Conservation (phyloP, 2,797 vertebrate species). For the Onychomys arenicola region DNA sequence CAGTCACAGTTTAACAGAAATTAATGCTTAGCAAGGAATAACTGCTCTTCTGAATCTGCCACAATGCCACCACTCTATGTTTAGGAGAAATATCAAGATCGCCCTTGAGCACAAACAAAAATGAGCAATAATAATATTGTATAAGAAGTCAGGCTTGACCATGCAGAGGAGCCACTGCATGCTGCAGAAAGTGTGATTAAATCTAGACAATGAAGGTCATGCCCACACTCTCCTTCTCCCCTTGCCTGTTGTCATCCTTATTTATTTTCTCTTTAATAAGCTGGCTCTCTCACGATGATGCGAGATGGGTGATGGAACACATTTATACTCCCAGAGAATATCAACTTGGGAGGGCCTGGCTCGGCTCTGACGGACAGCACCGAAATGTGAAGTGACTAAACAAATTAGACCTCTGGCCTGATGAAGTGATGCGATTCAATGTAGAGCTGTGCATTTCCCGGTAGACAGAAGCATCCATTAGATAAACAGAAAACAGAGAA, state of each 20-base stretch:
- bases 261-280: constrained; percentile 8
- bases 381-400: constrained; percentile 17
- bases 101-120: not conserved
- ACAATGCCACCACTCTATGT: not conserved
- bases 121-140: not conserved
- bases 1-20: constrained; percentile 43
- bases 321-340: not conserved
- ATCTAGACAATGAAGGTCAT: not conserved
- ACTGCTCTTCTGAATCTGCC: not conserved
- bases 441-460: not conserved
- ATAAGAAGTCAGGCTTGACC: not conserved
- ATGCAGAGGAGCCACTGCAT: not conserved
- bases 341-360: not conserved
- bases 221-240: not conserved
- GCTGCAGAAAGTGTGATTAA: not conserved
- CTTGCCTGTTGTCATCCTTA: not conserved
- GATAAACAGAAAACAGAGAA: not conserved
- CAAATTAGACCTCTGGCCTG: not conserved
- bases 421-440: not conserved
- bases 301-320: not conserved
- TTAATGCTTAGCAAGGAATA: constrained; percentile 21
- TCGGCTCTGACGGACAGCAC: not conserved
- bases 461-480: not conserved
- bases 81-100: not conserved
- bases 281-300: not conserved